A percentile compares a stretch with the other conserved stretches of the same genome.
Evolutionary conservation across 2,113 vertebrate genomes (phyloP).

Genomic region (Haemorhous mexicanus): DNA sequence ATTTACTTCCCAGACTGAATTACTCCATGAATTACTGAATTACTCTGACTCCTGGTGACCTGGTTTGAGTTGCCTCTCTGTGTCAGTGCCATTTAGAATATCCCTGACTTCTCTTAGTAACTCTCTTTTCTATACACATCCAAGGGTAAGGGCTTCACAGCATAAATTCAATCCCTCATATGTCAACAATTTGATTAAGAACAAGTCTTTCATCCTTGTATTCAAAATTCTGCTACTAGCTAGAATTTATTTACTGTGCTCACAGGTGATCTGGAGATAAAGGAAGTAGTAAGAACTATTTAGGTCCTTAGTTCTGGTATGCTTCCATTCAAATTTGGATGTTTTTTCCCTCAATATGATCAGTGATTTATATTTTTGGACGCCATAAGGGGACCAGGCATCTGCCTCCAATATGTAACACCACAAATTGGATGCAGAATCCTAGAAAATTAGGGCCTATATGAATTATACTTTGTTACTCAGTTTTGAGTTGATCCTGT

Average conservation of each 20-base stretch:
- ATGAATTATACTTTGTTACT: background rate
- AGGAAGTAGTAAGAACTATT: background rate
- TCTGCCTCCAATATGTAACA: too few species aligned
- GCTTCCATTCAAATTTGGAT: background rate
- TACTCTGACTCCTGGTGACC: background rate
- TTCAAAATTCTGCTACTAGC: background rate
- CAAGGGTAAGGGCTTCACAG: background rate
- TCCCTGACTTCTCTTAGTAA: background rate
- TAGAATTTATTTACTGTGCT: background rate
- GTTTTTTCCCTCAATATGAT: background rate
- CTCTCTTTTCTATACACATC: background rate
- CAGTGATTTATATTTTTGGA: background rate
- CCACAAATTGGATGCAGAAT: background rate
- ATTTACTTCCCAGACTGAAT: background rate
- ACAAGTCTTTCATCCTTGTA: background rate
- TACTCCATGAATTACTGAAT: background rate
- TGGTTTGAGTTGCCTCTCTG: background rate
- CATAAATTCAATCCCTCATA: background rate
- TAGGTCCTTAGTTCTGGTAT: background rate
- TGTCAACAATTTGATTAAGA: background rate
- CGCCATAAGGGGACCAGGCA: background rate
- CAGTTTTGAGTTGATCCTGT: background rate
- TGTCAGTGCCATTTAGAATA: background rate
- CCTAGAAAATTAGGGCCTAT: background rate
- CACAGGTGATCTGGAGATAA: background rate